These are phyloP conservation scores for Epizoanthus illoricatus DNA, from an alignment of 92 coral and sea anemone genomes.

Conservation along the genomic window DNA sequence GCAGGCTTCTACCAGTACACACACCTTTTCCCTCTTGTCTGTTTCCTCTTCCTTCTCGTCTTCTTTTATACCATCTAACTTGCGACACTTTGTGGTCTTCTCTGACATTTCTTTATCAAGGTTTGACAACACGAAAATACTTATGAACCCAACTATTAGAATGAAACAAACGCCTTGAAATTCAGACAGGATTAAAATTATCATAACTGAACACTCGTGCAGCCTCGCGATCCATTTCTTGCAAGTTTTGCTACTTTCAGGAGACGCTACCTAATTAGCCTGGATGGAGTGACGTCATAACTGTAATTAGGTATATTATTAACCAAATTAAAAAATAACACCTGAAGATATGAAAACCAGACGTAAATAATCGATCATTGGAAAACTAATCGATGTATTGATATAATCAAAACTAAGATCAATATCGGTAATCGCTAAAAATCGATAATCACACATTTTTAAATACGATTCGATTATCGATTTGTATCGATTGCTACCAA, in stretches of 20 bases:
- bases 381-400: too few relatives aligned
- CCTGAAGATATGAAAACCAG: too few relatives aligned
- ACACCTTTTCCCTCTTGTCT: neutral
- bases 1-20: neutral
- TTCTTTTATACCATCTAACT: neutral
- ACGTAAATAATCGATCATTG: too few relatives aligned
- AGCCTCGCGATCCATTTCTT: conserved; percentile 10
- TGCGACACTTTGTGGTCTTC: neutral
- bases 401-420: too few relatives aligned
- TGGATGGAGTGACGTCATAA: too few relatives aligned
- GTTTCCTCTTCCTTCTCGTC: neutral
- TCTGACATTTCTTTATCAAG: neutral
- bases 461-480: too few relatives aligned
- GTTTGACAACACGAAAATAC: conserved; percentile 11
- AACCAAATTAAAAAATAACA: too few relatives aligned
- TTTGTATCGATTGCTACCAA: too few relatives aligned
- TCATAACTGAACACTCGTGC: neutral
- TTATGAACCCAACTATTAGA: neutral
- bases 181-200: neutral
- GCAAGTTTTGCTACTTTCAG: neutral
- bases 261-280: too few relatives aligned
- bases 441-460: too few relatives aligned
- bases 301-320: too few relatives aligned
- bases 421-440: too few relatives aligned
- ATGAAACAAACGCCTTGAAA: neutral